Conservation (phyloP, 2,888 invertebrate genomes). For the Hyposoter dolosus region DNA sequence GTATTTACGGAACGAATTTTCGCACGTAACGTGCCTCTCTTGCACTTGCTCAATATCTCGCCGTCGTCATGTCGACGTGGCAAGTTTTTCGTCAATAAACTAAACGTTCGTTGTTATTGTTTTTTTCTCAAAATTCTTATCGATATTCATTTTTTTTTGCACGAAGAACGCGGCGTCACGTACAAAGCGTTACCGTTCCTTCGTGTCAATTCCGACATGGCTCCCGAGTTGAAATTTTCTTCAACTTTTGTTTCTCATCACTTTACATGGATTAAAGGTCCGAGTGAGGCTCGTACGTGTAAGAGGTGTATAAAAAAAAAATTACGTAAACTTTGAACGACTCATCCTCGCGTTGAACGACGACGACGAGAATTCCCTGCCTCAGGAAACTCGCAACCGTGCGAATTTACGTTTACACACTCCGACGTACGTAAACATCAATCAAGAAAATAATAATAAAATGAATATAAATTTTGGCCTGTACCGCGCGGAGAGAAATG, state of each 20-base stretch:
- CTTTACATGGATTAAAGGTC: not conserved
- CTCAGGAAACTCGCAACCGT: constrained; percentile 13
- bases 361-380: constrained; percentile 8
- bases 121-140: not conserved
- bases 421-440: constrained; percentile 25
- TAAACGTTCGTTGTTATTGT: not conserved
- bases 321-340: constrained; percentile 58
- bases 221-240: not conserved
- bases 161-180: no score
- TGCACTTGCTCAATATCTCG: not conserved
- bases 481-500: not conserved
- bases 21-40: not conserved
- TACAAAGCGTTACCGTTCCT: no score
- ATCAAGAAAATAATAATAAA: constrained; percentile 4
- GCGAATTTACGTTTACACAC: constrained; percentile 52
- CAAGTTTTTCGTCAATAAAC: not conserved
- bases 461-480: constrained; percentile 4
- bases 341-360: constrained; percentile 38
- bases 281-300: not conserved
- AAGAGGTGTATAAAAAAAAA: constrained; percentile 6
- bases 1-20: constrained; percentile 37
- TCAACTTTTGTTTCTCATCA: not conserved
- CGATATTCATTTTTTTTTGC: not conserved
- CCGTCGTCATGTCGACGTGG: not conserved
- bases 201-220: not conserved